Base-by-base conservation (phyloP, 2,888 invertebrate genomes). In the Hydrotaea diabolus region DNA sequence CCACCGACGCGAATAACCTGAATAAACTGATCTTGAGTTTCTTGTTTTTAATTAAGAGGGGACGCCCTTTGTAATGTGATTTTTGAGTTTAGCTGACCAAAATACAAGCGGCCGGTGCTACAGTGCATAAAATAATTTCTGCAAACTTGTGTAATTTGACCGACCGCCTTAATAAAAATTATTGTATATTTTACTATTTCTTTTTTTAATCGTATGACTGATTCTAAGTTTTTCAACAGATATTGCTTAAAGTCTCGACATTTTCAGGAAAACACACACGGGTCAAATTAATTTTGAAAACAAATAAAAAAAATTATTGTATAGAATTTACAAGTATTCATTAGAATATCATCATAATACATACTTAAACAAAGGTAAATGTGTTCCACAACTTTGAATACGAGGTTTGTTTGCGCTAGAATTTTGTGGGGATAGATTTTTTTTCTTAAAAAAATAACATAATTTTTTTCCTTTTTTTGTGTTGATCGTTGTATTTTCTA, bases 351-450 rank as follows among this genome's bases (percentile, higher is more conserved):
- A 49, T 49, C 49, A 49, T 49, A 49, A 49, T 49, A 49, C 49
- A 49, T 49, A 49, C 49, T 49, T 49, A 49, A 49, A 49, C 49
- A 49, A 49, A 49, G 49, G 53, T 78, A 80, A 57, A 80, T 79
- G 43, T 86, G 80, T 86, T 82, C 86, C 88, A 90, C 90, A 91
- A 91, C 91, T 91, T 91, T 91, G 91, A 91, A 91, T 91, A 91
- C 91, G 91, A 91, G 87, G 87, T 89, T 86, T 75, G 84, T 88
- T 36, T 26, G 36, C 43, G 66, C 66, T 66, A 66, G 9, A 21
- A 43, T 64, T 15, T 31, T 64, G 36, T 64, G 8, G 59, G 39
- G 59, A 31, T 26, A 31, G 59, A 39, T 66, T 39, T 17, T 31
- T 31, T 15, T 64, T 17, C 2, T 36, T 59, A 9, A 36, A 36